Percentiles rank a stretch among this genome's conserved stretches.
Evolutionary conservation across 2,113 vertebrate genomes (phyloP).

Genomic region (Eulemur rufifrons): DNA sequence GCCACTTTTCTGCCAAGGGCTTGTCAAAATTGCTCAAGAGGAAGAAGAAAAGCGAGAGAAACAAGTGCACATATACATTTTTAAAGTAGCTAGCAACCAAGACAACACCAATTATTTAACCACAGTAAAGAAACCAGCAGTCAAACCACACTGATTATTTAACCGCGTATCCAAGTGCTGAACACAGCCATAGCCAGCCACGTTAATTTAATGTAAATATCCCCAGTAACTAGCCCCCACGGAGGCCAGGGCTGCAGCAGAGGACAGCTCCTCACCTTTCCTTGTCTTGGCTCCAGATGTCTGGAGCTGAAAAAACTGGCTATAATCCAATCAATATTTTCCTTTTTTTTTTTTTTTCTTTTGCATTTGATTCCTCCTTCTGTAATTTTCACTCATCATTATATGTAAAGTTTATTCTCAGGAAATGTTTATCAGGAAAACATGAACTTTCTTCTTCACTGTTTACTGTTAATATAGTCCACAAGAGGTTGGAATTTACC

Average conservation of each 20-base stretch:
- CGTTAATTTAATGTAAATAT: conserved; percentile 74
- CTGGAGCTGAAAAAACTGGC: conserved; percentile 39
- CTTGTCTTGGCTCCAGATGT: conserved; percentile 53
- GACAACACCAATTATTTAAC: conserved; percentile 78
- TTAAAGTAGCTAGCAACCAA: conserved; percentile 71
- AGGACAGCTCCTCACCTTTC: conserved; percentile 49
- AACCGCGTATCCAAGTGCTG: conserved; percentile 69
- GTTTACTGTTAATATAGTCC: not conserved
- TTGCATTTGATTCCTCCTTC: not conserved
- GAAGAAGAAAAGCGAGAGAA: conserved; percentile 37
- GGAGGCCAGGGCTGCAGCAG: not conserved
- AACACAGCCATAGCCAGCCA: conserved; percentile 56
- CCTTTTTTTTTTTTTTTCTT: not conserved
- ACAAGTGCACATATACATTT: conserved; percentile 71
- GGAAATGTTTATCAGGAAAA: not conserved
- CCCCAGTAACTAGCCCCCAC: not conserved
- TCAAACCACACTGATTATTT: conserved; percentile 80
- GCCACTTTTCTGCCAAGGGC: not conserved
- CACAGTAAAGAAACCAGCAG: conserved; percentile 77
- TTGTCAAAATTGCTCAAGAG: conserved; percentile 50
- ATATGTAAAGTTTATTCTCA: not conserved
- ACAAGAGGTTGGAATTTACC: not conserved
- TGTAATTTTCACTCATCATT: not conserved
- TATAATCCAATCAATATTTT: not conserved
- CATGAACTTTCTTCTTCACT: not conserved